Percentiles rank a stretch among this genome's conserved stretches.
Evolutionary conservation across 2,797 vertebrate genomes (phyloP).

Genomic region (Luscinia megarhynchos): DNA sequence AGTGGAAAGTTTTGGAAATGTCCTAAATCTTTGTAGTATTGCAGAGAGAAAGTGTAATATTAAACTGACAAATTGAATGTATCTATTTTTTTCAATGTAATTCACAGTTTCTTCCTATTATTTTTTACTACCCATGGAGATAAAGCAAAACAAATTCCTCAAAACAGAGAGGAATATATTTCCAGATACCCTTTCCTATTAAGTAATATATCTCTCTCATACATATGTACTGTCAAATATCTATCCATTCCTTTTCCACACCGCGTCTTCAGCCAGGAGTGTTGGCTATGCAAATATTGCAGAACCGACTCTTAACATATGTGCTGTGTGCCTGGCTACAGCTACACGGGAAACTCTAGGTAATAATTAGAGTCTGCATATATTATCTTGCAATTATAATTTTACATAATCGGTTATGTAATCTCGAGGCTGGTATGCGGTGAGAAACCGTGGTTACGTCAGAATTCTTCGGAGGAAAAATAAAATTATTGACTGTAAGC

Average conservation of each 20-base stretch:
- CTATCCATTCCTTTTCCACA: conserved; percentile 32
- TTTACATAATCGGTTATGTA: conserved; percentile 59
- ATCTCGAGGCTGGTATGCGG: conserved; percentile 39
- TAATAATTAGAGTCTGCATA: conserved; percentile 48
- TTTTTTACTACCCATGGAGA: conserved; percentile 72
- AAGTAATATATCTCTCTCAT: conserved; percentile 68
- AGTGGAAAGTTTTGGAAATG: conserved; percentile 75
- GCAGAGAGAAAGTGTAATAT: conserved; percentile 76
- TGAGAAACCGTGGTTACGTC: conserved; percentile 21
- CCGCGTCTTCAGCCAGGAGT: not conserved
- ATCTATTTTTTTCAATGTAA: conserved; percentile 68
- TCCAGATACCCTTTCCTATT: conserved; percentile 70
- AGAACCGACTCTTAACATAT: conserved; percentile 15
- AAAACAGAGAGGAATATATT: conserved; percentile 70
- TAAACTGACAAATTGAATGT: conserved; percentile 79
- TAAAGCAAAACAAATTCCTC: conserved; percentile 80
- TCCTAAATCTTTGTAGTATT: conserved; percentile 71
- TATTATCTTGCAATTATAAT: conserved; percentile 43
- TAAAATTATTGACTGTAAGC: conserved; percentile 25
- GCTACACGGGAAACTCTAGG: conserved; percentile 5
- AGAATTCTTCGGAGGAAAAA: conserved; percentile 65
- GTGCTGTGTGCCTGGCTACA: not conserved
- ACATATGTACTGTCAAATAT: conserved; percentile 63
- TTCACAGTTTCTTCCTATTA: conserved; percentile 80
- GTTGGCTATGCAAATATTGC: conserved; percentile 27